These are phyloP conservation scores for Temnothorax curvispinosus DNA, from an alignment of 1,140 invertebrate species.

Conservation along the genomic window DNA sequence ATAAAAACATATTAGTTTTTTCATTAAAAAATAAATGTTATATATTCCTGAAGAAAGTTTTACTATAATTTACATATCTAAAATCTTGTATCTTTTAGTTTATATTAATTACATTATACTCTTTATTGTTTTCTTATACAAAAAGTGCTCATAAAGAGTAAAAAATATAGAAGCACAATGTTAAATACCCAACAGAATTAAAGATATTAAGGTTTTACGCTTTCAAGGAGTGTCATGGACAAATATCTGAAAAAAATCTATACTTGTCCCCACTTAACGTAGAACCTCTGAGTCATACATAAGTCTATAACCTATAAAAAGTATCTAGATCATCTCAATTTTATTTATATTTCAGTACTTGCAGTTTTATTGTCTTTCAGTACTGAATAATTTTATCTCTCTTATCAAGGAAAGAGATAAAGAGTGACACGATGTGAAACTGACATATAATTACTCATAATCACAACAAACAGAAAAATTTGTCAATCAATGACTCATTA, in stretches of 20 bases:
- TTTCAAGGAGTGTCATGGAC: background rate
- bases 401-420: background rate
- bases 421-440: background rate
- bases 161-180: background rate
- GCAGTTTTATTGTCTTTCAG: background rate
- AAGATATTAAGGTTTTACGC: background rate
- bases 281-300: background rate
- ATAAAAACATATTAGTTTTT: background rate
- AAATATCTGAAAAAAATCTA: constrained; percentile 1
- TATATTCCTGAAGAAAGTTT: background rate
- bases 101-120: background rate
- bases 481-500: background rate
- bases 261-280: background rate
- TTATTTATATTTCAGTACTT: background rate
- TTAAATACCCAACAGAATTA: background rate
- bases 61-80: background rate
- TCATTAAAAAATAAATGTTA: constrained; percentile 1
- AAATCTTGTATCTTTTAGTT: background rate
- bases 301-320: background rate
- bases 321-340: background rate
- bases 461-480: too few relatives aligned
- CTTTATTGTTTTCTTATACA: background rate
- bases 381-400: background rate
- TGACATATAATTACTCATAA: background rate
- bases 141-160: background rate